Evolutionary conservation across 1,140 invertebrate genomes (phyloP), one percentile per base, ranked within the genome.

Genomic region (Nephotettix cincticeps): DNA sequence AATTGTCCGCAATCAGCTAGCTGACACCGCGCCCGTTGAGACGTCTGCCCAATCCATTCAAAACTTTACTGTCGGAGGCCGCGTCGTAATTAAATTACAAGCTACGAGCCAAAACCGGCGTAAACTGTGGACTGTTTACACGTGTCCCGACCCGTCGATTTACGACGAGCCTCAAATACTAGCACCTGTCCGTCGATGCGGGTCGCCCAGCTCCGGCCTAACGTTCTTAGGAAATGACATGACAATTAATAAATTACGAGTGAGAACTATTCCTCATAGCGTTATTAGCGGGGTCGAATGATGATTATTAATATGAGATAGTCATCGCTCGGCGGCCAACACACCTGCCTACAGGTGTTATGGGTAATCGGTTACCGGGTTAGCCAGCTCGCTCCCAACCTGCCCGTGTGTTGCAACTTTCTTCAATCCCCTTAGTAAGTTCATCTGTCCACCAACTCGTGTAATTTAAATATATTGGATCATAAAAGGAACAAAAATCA

Each of bases 231-330:
- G 56, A 61, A 61, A 61, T 61, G 56, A 61, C 56, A 61, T 61
- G 56, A 61, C 56, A 61, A 61, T 61, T 61, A 61, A 61, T 61
- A 61, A 61, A 14, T 23, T 23, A 14, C 25, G 66, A 40, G 66
- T 47, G 66, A 68, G 66, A 47, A 68, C 66, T 68, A 68, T 68
- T 68, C 36, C 36, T 68, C 66, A 45, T 47, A 47, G 36, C 29
- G 66, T 68, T 68, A 47, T 68, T 68, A 68, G 66, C 36, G 36
- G 47, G 45, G 45, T 43, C 45, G 19, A 68, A 68, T 68, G 36
- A 68, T 68, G 36, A 68, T 68, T 68, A 45, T 68, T 68, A 68
- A 68, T 68, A 47, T 68, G 28, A 29, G 63, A 36, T 30, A 68
- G 25, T 25, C 36, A 68, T 43, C 25, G 66, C 40, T 43, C 25